Conservation (phyloP, 2,797 vertebrate genomes). For the Sciurus vulgaris region DNA sequence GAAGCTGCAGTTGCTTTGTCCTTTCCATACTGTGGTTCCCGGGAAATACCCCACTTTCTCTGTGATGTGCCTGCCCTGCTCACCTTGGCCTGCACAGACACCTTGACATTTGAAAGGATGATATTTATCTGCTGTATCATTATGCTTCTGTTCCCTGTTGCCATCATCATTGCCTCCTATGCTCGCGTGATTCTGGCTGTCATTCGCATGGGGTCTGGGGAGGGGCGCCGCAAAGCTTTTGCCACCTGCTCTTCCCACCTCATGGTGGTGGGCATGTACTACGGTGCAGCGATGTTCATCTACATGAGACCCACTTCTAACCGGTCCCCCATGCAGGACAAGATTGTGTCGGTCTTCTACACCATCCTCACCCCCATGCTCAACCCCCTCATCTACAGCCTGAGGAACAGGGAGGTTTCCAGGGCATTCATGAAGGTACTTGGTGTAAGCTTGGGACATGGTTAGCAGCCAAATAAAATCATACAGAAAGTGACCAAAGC, state of each 20-base stretch:
- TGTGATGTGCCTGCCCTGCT: neutral
- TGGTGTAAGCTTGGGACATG: too few relatives aligned
- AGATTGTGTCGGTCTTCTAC: neutral
- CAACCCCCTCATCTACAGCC: neutral
- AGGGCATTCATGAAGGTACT: neutral
- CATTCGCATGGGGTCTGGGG: neutral
- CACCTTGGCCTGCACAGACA: neutral
- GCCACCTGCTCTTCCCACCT: constrained; percentile 8
- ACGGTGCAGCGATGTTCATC: neutral
- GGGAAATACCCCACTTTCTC: neutral
- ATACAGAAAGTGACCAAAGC: too few relatives aligned
- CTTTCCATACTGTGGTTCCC: neutral
- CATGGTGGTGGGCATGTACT: constrained; percentile 21
- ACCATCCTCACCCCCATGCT: neutral
- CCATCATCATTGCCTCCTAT: neutral
- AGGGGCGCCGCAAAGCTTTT: neutral
- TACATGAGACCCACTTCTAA: neutral
- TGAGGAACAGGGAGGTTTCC: neutral
- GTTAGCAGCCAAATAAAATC: too few relatives aligned
- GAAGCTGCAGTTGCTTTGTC: neutral
- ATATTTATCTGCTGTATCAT: neutral
- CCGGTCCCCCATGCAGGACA: neutral
- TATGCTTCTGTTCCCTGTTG: neutral
- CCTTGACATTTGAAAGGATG: neutral
- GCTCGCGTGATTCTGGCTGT: neutral